A percentile compares a stretch with the other conserved stretches of the same genome.
phyloP scores from a whole-genome alignment of 2,888 invertebrate genomes.

The Lasius platythorax region DNA sequence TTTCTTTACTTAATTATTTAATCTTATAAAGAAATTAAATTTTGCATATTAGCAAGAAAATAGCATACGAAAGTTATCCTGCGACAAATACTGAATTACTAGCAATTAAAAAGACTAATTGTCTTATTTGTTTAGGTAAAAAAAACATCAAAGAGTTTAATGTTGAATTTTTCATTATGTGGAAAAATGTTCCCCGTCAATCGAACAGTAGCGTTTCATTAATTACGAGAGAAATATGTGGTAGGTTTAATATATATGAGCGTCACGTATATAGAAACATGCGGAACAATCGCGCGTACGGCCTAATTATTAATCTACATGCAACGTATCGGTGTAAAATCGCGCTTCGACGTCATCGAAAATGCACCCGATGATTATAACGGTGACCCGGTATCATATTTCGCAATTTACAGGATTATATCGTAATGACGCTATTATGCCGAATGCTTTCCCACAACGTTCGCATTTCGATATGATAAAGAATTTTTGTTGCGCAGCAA shows the following conservation, averaged over 20 bases:
- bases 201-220: constrained; percentile 24
- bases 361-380: constrained; percentile 40
- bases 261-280: not conserved
- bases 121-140: constrained; percentile 14
- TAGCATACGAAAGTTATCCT: not conserved
- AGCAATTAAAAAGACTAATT: constrained; percentile 8
- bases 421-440: constrained; percentile 41
- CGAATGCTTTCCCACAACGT: constrained; percentile 12
- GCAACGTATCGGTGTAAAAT: constrained; percentile 14
- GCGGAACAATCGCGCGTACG: not conserved
- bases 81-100: not conserved
- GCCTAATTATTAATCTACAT: constrained; percentile 48
- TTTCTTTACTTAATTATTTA: not conserved
- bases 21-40: not conserved
- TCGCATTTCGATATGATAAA: constrained; percentile 18
- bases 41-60: not conserved
- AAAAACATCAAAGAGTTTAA: not conserved
- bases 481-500: constrained; percentile 25
- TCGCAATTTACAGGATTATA: constrained; percentile 36
- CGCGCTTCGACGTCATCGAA: constrained; percentile 17
- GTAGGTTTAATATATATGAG: not conserved
- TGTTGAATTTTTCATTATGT: constrained; percentile 29
- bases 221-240: constrained; percentile 19
- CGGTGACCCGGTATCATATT: constrained; percentile 26
- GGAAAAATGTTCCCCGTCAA: not conserved